phyloP scores from a whole-genome alignment of 2,888 invertebrate species.

The Aporophyla nigra region DNA sequence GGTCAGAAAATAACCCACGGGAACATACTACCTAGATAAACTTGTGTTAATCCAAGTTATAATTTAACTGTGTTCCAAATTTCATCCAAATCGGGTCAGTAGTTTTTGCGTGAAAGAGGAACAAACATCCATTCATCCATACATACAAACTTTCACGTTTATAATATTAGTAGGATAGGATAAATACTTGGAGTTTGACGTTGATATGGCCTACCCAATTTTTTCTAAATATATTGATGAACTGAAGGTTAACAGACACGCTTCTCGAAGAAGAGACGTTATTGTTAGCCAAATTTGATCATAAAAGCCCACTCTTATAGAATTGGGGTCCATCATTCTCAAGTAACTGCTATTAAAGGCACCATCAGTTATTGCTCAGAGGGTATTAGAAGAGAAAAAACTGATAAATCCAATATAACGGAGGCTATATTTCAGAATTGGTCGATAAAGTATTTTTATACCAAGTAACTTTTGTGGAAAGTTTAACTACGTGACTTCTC shows the following conservation, averaged over 20 bases:
- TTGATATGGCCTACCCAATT: background rate
- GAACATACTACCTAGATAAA: too few species aligned
- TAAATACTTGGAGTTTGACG: too few species aligned
- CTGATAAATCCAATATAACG: slow-evolving; percentile 25
- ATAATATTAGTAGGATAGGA: too few species aligned
- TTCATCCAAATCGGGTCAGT: too few species aligned
- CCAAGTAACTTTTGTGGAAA: slow-evolving; percentile 7
- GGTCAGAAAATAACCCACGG: too few species aligned
- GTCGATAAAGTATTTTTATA: slow-evolving; percentile 13
- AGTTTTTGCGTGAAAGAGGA: too few species aligned
- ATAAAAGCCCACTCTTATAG: slow-evolving; percentile 9
- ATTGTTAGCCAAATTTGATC: background rate
- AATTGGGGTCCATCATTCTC: slow-evolving; percentile 15
- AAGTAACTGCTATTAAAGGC: slow-evolving; percentile 18
- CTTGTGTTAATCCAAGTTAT: too few species aligned
- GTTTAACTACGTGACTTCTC: slow-evolving; percentile 27
- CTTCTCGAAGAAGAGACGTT: background rate
- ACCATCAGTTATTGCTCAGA: slow-evolving; percentile 1
- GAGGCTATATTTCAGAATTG: slow-evolving; percentile 1
- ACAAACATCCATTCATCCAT: too few species aligned
- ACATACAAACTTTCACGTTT: too few species aligned
- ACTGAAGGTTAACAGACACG: background rate
- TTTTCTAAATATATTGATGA: background rate
- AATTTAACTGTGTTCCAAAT: too few species aligned
- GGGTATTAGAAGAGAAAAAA: slow-evolving; percentile 19